Percentiles rank a stretch among this genome's conserved stretches.
Evolutionary conservation across 1,140 invertebrate species (phyloP).

Genomic region (Drosophila bipectinata): DNA sequence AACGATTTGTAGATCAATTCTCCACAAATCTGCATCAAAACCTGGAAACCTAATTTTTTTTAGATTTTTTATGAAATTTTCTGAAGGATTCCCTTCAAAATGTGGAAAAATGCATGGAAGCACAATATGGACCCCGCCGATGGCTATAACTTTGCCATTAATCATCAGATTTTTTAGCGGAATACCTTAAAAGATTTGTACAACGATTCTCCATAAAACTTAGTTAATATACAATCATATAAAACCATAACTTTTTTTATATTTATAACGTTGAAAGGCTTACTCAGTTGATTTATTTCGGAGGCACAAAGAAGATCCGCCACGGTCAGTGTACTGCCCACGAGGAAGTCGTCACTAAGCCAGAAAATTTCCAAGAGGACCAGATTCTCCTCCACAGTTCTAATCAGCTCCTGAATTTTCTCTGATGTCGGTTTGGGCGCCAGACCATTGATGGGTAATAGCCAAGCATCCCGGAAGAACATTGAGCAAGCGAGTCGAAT

Average conservation of each 20-base stretch:
- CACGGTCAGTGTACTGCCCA: conserved; percentile 88
- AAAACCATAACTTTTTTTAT: too few species aligned
- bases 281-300: conserved; percentile 93
- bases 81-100: too few species aligned
- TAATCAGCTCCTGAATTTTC: conserved; percentile 84
- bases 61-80: too few species aligned
- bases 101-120: too few species aligned
- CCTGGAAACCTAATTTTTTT: too few species aligned
- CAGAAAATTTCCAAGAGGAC: conserved; percentile 87
- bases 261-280: conserved; percentile 37
- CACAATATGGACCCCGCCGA: too few species aligned
- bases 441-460: conserved; percentile 85
- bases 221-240: too few species aligned
- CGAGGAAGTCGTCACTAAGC: conserved; percentile 87
- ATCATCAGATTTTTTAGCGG: neutral
- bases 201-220: too few species aligned
- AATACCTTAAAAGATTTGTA: too few species aligned
- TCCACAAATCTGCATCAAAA: neutral
- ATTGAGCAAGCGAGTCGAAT: conserved; percentile 87
- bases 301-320: conserved; percentile 92
- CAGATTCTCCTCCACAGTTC: conserved; percentile 82
- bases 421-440: conserved; percentile 82
- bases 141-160: too few species aligned
- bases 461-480: conserved; percentile 87
- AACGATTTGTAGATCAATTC: neutral